phyloP scores from a whole-genome alignment of 2,888 invertebrate genomes.

The Rutpela maculata region DNA sequence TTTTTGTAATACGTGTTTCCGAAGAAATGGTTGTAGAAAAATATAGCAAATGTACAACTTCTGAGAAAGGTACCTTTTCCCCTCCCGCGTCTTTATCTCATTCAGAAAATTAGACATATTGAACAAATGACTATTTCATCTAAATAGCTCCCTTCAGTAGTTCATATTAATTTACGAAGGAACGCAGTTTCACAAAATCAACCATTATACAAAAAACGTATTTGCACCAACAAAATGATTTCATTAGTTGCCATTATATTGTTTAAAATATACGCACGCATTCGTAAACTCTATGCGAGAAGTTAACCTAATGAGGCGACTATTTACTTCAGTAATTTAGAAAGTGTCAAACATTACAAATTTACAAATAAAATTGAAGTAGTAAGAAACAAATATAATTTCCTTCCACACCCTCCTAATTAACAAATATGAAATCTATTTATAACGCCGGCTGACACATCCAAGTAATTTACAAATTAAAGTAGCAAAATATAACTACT shows the following conservation, averaged over 20 bases:
- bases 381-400: constrained; percentile 17
- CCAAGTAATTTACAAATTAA: constrained; percentile 39
- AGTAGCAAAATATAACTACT: constrained; percentile 29
- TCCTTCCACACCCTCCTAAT: constrained; percentile 29
- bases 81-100: too few relatives aligned
- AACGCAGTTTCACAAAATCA: neutral
- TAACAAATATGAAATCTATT: constrained; percentile 34
- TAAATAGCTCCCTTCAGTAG: too few relatives aligned
- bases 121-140: too few relatives aligned
- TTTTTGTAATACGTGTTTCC: too few relatives aligned
- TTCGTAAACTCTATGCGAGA: neutral
- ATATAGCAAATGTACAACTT: too few relatives aligned
- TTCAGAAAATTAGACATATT: too few relatives aligned
- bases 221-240: neutral
- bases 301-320: neutral
- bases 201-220: neutral
- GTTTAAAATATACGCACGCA: neutral
- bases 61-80: too few relatives aligned
- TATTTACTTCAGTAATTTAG: neutral
- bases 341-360: constrained; percentile 9
- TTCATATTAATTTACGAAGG: too few relatives aligned
- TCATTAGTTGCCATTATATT: neutral
- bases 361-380: constrained; percentile 15
- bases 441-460: constrained; percentile 28
- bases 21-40: too few relatives aligned